Base-by-base conservation (phyloP, 1,140 invertebrate genomes). In the Cardiocondyla obscurior region DNA sequence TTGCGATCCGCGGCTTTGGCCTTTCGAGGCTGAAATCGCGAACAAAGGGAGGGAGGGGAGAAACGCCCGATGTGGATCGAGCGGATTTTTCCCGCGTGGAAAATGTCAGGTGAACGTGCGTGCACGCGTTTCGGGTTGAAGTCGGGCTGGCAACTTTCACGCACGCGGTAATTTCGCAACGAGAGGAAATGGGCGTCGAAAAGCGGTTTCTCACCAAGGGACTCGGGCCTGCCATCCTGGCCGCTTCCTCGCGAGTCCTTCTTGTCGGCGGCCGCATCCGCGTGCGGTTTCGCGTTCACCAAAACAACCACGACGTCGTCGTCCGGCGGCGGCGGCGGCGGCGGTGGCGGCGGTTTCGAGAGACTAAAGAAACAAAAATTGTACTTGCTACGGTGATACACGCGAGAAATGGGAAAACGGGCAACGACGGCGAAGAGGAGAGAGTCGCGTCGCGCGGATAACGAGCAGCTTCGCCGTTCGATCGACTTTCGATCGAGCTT, bases 261-360 rank as follows among this genome's bases (percentile, higher is more conserved):
- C 58, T 89, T 92, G 49, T 92, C 91, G 7, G 90, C 88, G 28
- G 73, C 88, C 22, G 42, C 58, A 1, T 94, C 90, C 25, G 46
- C 14, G n/a, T 65, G 79, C 53, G 39, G 16, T 33, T 85, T 88
- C 7, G 81, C 19, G 36, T 72, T 86, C 36, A 91, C 86, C n/a
- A 91, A 70, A 22, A 93, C 85, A 12, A 92, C 84, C 3, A 92
- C 82, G 16, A 83, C 39, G 30, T 93, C 93, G 3, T 93, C 92
- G 85, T 94, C 93, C 79, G 92, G 93, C 25, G 92, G 90, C 10
- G 93, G 94, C n/a, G 93, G 93, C 2, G 93, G 93, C 0, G 94
- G 93, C 2, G 93, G 94, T 39, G 94, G 94, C 2, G 93, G 93
- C 36, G 92, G 93, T 79, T 90, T 92, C 28, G 89, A 88, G 62